Conservation (phyloP, 2,113 vertebrate species). For the Cettia cetti region DNA sequence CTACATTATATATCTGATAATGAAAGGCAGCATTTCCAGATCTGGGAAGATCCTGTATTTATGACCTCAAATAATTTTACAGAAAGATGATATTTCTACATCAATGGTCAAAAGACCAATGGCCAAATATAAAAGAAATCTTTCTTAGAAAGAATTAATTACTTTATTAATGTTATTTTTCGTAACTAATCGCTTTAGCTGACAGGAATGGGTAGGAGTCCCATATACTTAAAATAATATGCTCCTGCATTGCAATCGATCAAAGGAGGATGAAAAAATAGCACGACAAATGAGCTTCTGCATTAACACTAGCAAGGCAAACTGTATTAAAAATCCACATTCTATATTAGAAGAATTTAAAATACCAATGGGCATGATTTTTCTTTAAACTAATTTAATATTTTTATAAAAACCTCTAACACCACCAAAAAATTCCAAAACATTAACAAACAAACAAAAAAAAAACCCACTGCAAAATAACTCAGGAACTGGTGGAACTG, state of each 20-base stretch:
- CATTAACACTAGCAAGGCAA: not conserved
- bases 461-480: not conserved
- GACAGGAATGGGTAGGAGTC: not conserved
- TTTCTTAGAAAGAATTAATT: not conserved
- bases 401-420: not conserved
- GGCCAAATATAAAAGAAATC: not conserved
- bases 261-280: not conserved
- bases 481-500: not conserved
- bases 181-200: not conserved
- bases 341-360: not conserved
- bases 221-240: not conserved
- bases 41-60: not conserved
- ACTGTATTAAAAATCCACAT: not conserved
- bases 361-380: not conserved
- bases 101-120: not conserved
- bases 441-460: not conserved
- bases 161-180: not conserved
- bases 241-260: not conserved
- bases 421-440: not conserved
- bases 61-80: not conserved
- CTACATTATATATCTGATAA: not conserved
- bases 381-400: not conserved
- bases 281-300: not conserved
- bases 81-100: not conserved
- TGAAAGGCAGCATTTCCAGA: not conserved